These are phyloP conservation scores for Sebastes wilsoni DNA, from an alignment of 2,797 vertebrate species.

Conservation along the genomic window DNA sequence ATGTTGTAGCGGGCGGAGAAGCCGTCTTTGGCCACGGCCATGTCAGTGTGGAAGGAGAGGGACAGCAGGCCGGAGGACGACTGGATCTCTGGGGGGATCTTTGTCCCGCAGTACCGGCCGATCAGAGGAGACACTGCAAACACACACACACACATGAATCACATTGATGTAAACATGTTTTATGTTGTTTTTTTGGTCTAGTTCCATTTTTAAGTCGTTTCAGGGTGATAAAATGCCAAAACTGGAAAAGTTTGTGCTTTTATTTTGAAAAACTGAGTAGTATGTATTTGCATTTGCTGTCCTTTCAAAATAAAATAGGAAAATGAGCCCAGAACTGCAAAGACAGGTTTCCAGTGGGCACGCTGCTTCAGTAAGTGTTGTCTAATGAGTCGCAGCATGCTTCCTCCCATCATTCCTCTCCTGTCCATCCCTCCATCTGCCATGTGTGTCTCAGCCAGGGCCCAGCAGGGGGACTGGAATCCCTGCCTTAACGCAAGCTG, in stretches of 20 bases:
- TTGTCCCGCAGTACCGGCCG: conserved; percentile 96
- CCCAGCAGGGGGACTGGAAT: conserved; percentile 68
- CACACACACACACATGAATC: conserved; percentile 2
- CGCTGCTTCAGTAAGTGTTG: conserved; percentile 61
- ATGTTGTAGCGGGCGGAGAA: conserved; percentile 95
- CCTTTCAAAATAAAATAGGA: background rate
- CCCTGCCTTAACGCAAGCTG: conserved; percentile 67
- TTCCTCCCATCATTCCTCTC: conserved; percentile 33
- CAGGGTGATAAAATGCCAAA: background rate
- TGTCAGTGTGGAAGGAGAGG: conserved; percentile 97
- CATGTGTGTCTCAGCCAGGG: conserved; percentile 63
- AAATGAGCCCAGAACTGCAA: background rate
- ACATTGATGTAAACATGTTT: background rate
- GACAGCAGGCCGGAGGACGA: conserved; percentile 94
- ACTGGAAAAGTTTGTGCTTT: background rate
- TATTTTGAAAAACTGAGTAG: background rate
- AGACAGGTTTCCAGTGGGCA: conserved; percentile 29
- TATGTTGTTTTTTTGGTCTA: background rate
- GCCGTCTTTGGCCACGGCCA: conserved; percentile 97
- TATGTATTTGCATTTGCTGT: background rate
- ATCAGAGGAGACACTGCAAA: conserved; percentile 92
- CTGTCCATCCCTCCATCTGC: conserved; percentile 74
- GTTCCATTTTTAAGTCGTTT: background rate
- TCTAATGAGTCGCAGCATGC: conserved; percentile 70
- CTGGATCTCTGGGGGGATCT: conserved; percentile 93